These are phyloP conservation scores for Forbesichthys papilliferus DNA, from an alignment of 2,113 vertebrate species.

Conservation along the genomic window DNA sequence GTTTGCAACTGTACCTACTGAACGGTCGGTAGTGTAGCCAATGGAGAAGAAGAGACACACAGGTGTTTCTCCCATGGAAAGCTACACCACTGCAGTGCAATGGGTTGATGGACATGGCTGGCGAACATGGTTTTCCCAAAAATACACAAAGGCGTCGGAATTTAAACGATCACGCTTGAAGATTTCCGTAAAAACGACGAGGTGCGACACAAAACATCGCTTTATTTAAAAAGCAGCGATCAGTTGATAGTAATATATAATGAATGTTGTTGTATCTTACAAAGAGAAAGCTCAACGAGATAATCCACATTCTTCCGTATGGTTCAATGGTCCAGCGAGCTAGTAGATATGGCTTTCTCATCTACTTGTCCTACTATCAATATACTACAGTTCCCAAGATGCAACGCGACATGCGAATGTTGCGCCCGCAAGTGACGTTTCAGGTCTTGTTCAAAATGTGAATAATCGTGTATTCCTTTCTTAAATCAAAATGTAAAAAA, in stretches of 20 bases:
- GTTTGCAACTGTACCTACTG: constrained; percentile 60
- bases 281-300: constrained; percentile 28
- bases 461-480: too few species aligned
- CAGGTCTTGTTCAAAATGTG: too few species aligned
- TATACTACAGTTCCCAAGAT: constrained; percentile 63
- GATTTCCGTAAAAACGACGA: background rate
- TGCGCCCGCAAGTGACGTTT: background rate
- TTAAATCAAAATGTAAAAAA: too few species aligned
- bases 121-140: constrained; percentile 46
- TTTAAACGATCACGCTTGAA: background rate
- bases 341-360: constrained; percentile 4
- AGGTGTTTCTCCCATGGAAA: constrained; percentile 66
- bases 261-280: constrained; percentile 45
- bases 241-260: constrained; percentile 21
- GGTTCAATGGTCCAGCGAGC: constrained; percentile 1
- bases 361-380: constrained; percentile 5
- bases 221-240: background rate
- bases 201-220: constrained; percentile 12
- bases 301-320: constrained; percentile 38
- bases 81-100: constrained; percentile 69
- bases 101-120: constrained; percentile 40
- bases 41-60: constrained; percentile 54
- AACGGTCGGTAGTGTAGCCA: constrained; percentile 42
- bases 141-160: constrained; percentile 27
- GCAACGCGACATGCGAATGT: constrained; percentile 25